Conservation (phyloP, 1,140 invertebrate genomes). For the Notospermus geniculatus region DNA sequence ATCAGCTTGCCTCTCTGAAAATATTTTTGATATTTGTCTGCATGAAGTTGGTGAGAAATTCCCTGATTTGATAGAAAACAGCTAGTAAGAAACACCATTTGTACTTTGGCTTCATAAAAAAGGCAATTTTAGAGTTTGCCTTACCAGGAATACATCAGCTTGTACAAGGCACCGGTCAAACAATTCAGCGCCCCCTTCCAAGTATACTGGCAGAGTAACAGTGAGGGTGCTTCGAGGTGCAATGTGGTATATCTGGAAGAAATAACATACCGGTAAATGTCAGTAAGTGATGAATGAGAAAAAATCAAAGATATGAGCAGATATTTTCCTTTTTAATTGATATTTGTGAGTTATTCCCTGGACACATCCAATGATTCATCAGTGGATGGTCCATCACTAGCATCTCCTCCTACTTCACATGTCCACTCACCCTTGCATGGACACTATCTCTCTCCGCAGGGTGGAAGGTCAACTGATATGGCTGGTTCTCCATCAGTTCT, state of each 20-base stretch:
- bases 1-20: conserved; percentile 4
- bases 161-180: conserved; percentile 8
- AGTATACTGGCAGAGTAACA: neutral
- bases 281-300: neutral
- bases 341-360: too few species aligned
- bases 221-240: neutral
- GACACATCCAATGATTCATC: too few species aligned
- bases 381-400: too few species aligned
- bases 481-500: conserved; percentile 4
- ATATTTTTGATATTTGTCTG: too few species aligned
- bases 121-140: neutral
- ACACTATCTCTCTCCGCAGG: neutral
- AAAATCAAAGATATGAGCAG: neutral
- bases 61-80: too few species aligned
- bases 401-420: too few species aligned
- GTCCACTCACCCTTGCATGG: neutral
- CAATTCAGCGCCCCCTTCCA: neutral
- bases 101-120: too few species aligned
- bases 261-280: too few species aligned
- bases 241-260: conserved; percentile 2
- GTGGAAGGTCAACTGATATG: neutral
- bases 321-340: too few species aligned
- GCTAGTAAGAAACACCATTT: too few species aligned
- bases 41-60: too few species aligned
- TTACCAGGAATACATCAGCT: conserved; percentile 5